Conservation (phyloP, 1,140 invertebrate species). For the Zaprionus kolodkinae region DNA sequence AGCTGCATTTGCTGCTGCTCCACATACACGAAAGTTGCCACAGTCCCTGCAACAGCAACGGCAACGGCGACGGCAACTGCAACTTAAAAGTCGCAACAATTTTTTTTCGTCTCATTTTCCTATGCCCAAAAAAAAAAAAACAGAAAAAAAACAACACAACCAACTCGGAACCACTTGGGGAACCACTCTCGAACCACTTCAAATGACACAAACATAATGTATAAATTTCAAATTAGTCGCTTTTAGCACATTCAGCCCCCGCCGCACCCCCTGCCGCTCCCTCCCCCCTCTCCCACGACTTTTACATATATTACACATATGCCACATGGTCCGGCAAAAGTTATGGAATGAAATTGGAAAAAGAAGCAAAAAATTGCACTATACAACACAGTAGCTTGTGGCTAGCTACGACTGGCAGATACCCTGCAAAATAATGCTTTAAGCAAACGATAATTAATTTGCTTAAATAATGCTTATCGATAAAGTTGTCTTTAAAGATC, state of each 20-base stretch:
- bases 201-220: conserved; percentile 35
- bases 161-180: neutral
- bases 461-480: too few relatives aligned
- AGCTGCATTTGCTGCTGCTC: neutral
- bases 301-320: conserved; percentile 3
- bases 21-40: neutral
- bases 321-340: conserved; percentile 1
- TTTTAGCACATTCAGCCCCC: neutral
- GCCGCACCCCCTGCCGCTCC: neutral
- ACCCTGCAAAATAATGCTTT: neutral
- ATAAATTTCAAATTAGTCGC: conserved; percentile 50
- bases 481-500: too few relatives aligned
- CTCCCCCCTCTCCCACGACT: too few relatives aligned
- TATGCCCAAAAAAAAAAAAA: neutral
- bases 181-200: conserved; percentile 16
- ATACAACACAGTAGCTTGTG: neutral
- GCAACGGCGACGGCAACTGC: neutral
- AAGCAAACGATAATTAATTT: too few relatives aligned
- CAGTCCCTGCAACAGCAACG: neutral
- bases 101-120: neutral
- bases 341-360: neutral
- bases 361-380: neutral
- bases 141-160: neutral
- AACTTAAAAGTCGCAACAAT: conserved; percentile 7
- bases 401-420: neutral